Percentiles rank a stretch among this genome's conserved stretches.
Conservation (phyloP, 1,140 invertebrate genomes). For the Drosophila bocqueti region DNA sequence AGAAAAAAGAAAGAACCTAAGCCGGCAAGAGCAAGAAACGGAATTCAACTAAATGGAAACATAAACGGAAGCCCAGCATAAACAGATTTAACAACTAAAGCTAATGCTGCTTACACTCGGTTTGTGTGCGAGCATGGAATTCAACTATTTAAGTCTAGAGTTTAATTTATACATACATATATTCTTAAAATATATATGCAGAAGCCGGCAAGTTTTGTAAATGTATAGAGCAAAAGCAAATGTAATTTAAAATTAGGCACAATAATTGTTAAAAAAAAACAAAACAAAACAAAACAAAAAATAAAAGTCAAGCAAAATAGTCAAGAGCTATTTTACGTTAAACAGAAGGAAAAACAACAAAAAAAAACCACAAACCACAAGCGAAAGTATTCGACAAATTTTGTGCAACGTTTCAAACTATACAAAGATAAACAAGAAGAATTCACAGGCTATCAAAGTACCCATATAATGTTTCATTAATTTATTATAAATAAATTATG, state of each 20-base stretch:
- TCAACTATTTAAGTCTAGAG: conserved; percentile 80
- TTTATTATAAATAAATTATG: conserved; percentile 80
- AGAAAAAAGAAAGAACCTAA: conserved; percentile 25
- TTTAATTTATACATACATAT: conserved; percentile 63
- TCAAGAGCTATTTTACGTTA: conserved; percentile 52
- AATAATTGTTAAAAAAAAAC: conserved; percentile 63
- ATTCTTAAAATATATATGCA: conserved; percentile 38
- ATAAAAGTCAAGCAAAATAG: conserved; percentile 61
- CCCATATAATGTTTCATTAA: conserved; percentile 69
- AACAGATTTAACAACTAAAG: conserved; percentile 66
- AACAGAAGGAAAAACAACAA: neutral
- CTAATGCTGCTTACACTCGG: conserved; percentile 62
- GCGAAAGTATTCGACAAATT: conserved; percentile 32
- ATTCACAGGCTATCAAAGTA: conserved; percentile 39
- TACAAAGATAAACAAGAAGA: conserved; percentile 35
- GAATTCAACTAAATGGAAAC: conserved; percentile 48
- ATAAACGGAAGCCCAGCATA: conserved; percentile 51
- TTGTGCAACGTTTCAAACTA: conserved; percentile 53
- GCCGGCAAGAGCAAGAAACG: conserved; percentile 20
- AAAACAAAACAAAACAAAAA: conserved; percentile 36
- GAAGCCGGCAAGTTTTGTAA: conserved; percentile 71
- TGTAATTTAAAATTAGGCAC: conserved; percentile 77
- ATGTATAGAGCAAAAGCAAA: conserved; percentile 66
- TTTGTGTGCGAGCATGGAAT: conserved; percentile 70
- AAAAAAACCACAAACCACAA: neutral